Evolutionary conservation across 2,113 vertebrate species (phyloP).

Genomic region (Lophura nycthemera): DNA sequence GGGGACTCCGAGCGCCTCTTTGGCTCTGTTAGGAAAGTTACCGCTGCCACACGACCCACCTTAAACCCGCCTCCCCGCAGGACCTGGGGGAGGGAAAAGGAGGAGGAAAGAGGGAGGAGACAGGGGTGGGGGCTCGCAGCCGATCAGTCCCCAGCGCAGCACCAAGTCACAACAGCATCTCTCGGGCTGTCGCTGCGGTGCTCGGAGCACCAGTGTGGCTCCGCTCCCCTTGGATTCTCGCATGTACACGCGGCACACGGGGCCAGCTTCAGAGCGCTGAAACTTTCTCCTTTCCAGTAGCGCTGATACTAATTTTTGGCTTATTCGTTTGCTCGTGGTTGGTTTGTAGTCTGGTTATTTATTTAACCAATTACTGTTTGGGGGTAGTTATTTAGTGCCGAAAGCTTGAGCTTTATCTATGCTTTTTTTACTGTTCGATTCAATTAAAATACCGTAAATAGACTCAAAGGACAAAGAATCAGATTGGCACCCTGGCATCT

Average conservation of each 20-base stretch:
- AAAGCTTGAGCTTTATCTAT: not conserved
- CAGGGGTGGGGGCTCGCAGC: slow-evolving; percentile 36
- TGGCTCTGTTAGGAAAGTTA: slow-evolving; percentile 71
- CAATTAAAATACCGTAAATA: not conserved
- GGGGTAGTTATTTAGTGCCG: not conserved
- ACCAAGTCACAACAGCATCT: not conserved
- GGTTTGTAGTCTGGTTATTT: slow-evolving; percentile 23
- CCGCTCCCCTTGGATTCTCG: not conserved
- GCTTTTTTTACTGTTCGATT: not conserved
- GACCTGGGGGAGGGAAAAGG: slow-evolving; percentile 37
- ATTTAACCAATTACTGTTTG: slow-evolving; percentile 30
- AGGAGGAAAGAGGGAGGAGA: slow-evolving; percentile 42
- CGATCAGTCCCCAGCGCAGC: slow-evolving; percentile 8
- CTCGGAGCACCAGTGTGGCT: not conserved
- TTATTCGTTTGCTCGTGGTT: not conserved
- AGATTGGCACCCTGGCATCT: not conserved
- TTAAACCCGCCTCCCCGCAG: slow-evolving; percentile 73
- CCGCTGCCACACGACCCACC: slow-evolving; percentile 68
- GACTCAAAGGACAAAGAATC: not conserved
- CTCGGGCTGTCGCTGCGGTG: not conserved
- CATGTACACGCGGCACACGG: not conserved
- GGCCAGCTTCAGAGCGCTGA: slow-evolving; percentile 33
- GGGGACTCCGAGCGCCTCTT: slow-evolving; percentile 42
- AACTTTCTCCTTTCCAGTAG: slow-evolving; percentile 54
- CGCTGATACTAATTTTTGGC: slow-evolving; percentile 30